Base-by-base conservation (phyloP, 2,888 invertebrate species). In the Anagyrus pseudococci region DNA sequence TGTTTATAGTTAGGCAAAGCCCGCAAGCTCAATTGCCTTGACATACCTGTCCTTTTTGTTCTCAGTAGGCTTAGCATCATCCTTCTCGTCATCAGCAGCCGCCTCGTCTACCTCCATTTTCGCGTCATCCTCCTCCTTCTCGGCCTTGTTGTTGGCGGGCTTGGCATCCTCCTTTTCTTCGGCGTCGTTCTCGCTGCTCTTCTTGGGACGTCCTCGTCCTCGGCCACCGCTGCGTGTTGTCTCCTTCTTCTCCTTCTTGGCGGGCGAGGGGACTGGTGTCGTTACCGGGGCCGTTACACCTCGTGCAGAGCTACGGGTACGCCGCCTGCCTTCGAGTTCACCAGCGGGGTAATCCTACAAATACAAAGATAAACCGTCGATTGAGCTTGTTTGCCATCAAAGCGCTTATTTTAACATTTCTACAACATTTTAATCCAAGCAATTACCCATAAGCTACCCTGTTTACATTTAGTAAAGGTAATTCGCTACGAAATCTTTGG, bases 221-320 rank as follows among this genome's bases (percentile, higher is more conserved):
- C 80, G 79, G 44, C 80, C 81, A 26, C 78, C 77, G 4, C 80
- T 76, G 13, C 61, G 56, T 62, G 76, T 78, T 29, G 78, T 69
- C 15, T 81, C 79, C 29, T 77, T 77, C 59, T 80, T 81, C 68
- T 85, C 84, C 68, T 83, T 83, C 69, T 85, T 85, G 0, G 83
- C 81, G 7, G 85, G 85, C 13, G 78, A 75, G 1, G 85, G 85
- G 8, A 84, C 83, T n/a, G 85, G 82, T 2, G 85, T 80, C 19
- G 83, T 77, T 2, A 77, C 69, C 33, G 33, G 10, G 4, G n/a
- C n/a, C n/a, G n/a, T n/a, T n/a, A 83, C 75, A 15, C 85, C 85
- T 73, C 85, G 81, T 19, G 85, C 85, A 37, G 85, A 84, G 56
- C 85, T 85, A 37, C 86, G 80, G 8, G 86, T 86, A 54, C 85